Conservation (phyloP, 2,113 vertebrate genomes). For the Oophaga pumilio region DNA sequence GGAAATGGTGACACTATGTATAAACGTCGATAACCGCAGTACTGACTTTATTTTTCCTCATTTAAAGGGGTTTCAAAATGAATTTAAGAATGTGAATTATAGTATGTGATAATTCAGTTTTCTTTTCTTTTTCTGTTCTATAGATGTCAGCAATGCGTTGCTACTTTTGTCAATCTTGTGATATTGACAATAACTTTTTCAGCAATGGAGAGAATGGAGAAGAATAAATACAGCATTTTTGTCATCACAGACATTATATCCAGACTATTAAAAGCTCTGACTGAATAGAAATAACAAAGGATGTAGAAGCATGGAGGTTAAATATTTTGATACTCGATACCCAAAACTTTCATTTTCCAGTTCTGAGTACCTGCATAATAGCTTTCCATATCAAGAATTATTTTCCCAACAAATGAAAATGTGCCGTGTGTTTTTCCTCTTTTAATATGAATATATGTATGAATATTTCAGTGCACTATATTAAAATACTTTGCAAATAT, state of each 20-base stretch:
- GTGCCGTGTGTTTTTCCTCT: neutral
- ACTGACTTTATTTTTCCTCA: no score
- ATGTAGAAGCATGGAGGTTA: neutral
- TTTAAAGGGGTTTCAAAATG: no score
- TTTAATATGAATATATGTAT: conserved; percentile 1
- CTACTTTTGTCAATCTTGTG: no score
- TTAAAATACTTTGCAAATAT: neutral
- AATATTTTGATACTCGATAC: neutral
- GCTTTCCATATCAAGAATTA: neutral
- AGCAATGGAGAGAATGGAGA: neutral
- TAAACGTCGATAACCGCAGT: no score
- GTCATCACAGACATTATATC: neutral
- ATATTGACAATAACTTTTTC: neutral
- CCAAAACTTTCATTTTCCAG: neutral
- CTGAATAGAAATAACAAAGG: neutral
- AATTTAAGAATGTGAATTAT: no score
- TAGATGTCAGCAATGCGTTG: no score
- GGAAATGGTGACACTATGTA: no score
- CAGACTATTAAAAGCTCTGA: neutral
- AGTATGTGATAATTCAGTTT: no score
- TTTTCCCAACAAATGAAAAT: neutral
- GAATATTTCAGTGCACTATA: neutral
- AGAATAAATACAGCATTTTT: neutral
- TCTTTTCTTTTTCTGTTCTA: no score
- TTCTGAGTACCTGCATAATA: neutral